A percentile compares a stretch with the other conserved stretches of the same genome.
These are phyloP conservation scores for Cyrtorhinus lividipennis DNA, from an alignment of 1,140 invertebrate genomes.

Conservation along the genomic window DNA sequence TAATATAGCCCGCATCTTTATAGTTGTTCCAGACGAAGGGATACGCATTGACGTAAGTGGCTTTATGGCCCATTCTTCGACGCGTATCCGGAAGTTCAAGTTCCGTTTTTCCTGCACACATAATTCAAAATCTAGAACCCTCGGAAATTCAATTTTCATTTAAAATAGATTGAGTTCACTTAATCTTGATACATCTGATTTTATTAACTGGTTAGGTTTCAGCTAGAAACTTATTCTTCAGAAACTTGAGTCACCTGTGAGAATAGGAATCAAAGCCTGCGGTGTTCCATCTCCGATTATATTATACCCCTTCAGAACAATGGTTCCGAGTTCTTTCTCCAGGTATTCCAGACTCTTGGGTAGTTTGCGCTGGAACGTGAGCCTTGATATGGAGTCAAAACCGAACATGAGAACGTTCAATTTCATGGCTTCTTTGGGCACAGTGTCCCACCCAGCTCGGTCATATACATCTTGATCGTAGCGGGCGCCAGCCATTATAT, in stretches of 20 bases:
- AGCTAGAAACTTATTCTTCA: not conserved
- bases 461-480: constrained; percentile 33
- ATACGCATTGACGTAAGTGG: constrained; percentile 58
- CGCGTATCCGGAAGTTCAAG: constrained; percentile 73
- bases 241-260: constrained; percentile 50
- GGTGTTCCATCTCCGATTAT: constrained; percentile 91
- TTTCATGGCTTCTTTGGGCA: constrained; percentile 35
- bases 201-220: not conserved
- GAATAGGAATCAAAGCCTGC: constrained; percentile 77
- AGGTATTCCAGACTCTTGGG: constrained; percentile 68
- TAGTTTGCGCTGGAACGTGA: constrained; percentile 72
- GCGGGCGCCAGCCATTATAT: constrained; percentile 39
- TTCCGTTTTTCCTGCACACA: constrained; percentile 52
- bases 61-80: constrained; percentile 48
- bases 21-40: constrained; percentile 72
- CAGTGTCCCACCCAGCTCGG: constrained; percentile 35
- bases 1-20: constrained; percentile 48
- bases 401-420: constrained; percentile 78
- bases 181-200: not conserved
- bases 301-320: constrained; percentile 66
- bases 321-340: constrained; percentile 46
- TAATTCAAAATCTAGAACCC: too few relatives aligned
- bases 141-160: not conserved
- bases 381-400: constrained; percentile 78
- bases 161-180: constrained; percentile 6